Percentiles rank a stretch among this genome's conserved stretches.
These are phyloP conservation scores for Doryteuthis pealeii DNA, from an alignment of 1,140 invertebrate species.

Conservation along the genomic window DNA sequence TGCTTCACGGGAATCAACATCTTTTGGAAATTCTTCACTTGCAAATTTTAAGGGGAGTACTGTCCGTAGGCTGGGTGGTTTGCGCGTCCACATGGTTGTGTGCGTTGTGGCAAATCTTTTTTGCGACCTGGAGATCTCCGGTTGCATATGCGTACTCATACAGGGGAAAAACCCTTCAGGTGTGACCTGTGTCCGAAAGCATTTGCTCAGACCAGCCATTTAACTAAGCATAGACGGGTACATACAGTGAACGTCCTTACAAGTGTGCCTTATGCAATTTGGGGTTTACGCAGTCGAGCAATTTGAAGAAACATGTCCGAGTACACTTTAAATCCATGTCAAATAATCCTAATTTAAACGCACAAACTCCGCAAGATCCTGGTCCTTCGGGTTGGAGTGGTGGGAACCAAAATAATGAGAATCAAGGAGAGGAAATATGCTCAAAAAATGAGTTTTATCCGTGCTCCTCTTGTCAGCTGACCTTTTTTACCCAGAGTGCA, in stretches of 20 bases:
- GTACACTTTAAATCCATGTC: constrained; percentile 60
- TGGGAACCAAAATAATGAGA: too few species aligned
- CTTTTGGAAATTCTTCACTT: not conserved
- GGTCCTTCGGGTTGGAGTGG: too few species aligned
- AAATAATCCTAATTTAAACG: too few species aligned
- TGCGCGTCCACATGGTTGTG: not conserved
- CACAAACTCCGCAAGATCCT: too few species aligned
- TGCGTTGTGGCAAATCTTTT: not conserved
- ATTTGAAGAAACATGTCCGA: constrained; percentile 32
- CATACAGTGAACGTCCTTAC: constrained; percentile 39
- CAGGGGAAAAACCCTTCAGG: not conserved
- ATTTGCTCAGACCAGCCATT: constrained; percentile 13
- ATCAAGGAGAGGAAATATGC: too few species aligned
- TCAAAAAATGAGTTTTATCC: too few species aligned
- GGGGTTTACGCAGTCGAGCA: constrained; percentile 59
- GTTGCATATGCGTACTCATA: not conserved
- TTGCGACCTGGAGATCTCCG: not conserved
- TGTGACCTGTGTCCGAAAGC: not conserved
- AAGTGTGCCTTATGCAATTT: constrained; percentile 30
- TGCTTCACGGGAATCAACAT: not conserved
- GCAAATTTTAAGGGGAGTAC: not conserved
- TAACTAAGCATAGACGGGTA: constrained; percentile 31
- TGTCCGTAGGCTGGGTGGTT: not conserved
- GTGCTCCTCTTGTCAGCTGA: too few species aligned
- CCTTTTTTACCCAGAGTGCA: too few species aligned